Conservation (phyloP, 2,113 vertebrate species). For the Heterotilapia buettikoferi region DNA sequence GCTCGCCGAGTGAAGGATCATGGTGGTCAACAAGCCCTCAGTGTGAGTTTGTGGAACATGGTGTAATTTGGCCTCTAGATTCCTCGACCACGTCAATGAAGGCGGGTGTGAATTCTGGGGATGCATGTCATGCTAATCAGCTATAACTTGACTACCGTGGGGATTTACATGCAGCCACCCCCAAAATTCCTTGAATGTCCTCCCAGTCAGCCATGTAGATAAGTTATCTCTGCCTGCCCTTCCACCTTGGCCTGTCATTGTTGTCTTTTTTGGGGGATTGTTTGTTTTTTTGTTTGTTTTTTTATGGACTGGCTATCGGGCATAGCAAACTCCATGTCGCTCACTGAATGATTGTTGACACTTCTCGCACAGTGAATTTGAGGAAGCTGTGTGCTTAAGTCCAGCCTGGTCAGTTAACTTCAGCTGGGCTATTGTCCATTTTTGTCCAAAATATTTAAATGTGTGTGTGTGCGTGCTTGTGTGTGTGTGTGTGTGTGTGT, state of each 20-base stretch:
- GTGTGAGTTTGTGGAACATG: conserved; percentile 36
- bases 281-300: not conserved
- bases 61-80: conserved; percentile 39
- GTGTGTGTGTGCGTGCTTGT: not conserved
- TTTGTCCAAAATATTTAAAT: not conserved
- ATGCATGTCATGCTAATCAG: conserved; percentile 47
- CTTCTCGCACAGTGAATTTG: conserved; percentile 9
- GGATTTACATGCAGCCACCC: conserved; percentile 18
- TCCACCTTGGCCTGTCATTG: conserved; percentile 3
- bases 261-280: not conserved
- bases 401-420: not conserved
- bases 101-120: conserved; percentile 50
- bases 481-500: not conserved
- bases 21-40: not conserved
- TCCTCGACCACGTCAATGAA: conserved; percentile 25
- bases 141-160: not conserved
- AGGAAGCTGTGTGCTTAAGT: not conserved
- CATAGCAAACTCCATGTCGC: not conserved
- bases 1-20: not conserved
- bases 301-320: not conserved
- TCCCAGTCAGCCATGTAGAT: not conserved
- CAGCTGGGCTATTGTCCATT: not conserved
- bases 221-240: not conserved
- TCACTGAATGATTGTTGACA: conserved; percentile 3
- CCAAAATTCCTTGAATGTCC: conserved; percentile 38